Evolutionary conservation across 2,113 vertebrate species (phyloP).

Genomic region (Catharus fuscescens): DNA sequence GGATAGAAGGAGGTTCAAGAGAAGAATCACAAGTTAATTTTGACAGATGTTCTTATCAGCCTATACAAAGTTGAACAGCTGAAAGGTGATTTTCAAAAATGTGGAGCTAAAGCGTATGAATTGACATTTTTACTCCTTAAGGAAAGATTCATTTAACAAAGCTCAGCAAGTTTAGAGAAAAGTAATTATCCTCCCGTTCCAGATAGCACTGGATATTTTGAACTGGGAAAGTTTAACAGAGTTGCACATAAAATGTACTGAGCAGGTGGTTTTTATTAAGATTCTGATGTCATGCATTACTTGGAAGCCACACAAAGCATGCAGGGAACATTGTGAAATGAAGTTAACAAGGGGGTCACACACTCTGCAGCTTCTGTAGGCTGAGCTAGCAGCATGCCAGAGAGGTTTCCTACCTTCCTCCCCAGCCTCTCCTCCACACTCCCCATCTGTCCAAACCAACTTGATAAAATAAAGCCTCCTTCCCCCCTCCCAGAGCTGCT

Average conservation of each 20-base stretch:
- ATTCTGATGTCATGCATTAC: slow-evolving; percentile 44
- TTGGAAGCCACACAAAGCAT: slow-evolving; percentile 56
- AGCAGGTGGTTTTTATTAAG: slow-evolving; percentile 63
- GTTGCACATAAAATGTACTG: background rate
- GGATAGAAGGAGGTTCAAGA: background rate
- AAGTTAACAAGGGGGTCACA: slow-evolving; percentile 53
- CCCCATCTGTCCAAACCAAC: background rate
- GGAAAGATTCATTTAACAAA: background rate
- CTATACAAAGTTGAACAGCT: background rate
- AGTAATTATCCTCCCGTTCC: background rate
- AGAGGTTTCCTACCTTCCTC: slow-evolving; percentile 5
- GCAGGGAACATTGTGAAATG: slow-evolving; percentile 58
- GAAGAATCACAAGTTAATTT: background rate
- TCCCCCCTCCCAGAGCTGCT: background rate
- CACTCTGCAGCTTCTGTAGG: slow-evolving; percentile 52
- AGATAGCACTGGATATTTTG: slow-evolving; percentile 27
- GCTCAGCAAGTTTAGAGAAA: background rate
- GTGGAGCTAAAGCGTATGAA: background rate
- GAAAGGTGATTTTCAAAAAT: background rate
- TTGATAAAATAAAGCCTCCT: background rate
- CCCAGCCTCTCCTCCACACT: background rate
- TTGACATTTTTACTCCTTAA: background rate
- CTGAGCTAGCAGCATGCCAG: background rate
- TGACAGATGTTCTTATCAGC: background rate
- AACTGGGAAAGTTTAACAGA: background rate